Conservation (phyloP, 2,888 invertebrate species). For the Pseudococcus viburni region DNA sequence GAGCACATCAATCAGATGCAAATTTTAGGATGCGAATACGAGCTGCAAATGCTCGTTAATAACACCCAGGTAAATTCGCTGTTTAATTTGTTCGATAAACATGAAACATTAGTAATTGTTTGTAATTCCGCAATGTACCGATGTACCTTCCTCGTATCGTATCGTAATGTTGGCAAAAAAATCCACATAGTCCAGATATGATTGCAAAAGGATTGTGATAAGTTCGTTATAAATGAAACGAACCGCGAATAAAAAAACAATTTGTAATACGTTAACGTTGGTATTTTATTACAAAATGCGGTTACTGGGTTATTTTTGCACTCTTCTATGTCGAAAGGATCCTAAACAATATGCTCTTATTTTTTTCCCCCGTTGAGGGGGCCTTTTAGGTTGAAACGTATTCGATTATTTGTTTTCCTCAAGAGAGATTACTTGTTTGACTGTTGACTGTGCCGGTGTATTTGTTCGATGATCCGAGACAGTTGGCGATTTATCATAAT, state of each 20-base stretch:
- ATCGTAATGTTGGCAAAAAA: too few species aligned
- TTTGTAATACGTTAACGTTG: background rate
- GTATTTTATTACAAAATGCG: background rate
- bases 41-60: conserved; percentile 83
- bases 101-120: conserved; percentile 20
- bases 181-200: background rate
- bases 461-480: conserved; percentile 19
- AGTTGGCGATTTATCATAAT: conserved; percentile 21
- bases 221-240: background rate
- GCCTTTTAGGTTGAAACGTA: background rate
- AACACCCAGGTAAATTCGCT: conserved; percentile 83
- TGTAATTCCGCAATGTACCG: background rate
- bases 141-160: background rate
- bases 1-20: conserved; percentile 82
- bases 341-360: background rate
- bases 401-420: conserved; percentile 51
- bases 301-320: background rate
- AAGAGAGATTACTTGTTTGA: conserved; percentile 8
- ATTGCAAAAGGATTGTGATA: background rate
- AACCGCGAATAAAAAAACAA: background rate
- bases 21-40: conserved; percentile 79
- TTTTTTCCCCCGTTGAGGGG: background rate
- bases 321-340: background rate
- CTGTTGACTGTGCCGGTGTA: background rate
- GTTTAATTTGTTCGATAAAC: conserved; percentile 30